These are phyloP conservation scores for Phasia obesa DNA, from an alignment of 2,888 invertebrate species.

Conservation along the genomic window DNA sequence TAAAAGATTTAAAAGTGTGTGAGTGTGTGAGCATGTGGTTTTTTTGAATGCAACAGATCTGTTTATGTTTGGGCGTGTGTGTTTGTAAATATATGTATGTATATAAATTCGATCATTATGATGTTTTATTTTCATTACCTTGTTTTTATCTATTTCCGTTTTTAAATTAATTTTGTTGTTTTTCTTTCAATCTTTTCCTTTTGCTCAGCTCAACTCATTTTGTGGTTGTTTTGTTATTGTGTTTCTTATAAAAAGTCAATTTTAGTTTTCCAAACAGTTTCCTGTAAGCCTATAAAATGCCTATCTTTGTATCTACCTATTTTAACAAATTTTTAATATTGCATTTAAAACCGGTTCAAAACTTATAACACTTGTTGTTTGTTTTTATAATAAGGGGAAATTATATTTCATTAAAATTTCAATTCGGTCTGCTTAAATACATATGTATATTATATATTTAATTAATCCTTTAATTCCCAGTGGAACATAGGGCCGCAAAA, in stretches of 20 bases:
- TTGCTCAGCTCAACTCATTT: conserved; percentile 32
- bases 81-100: conserved; percentile 30
- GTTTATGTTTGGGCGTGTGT: conserved; percentile 40
- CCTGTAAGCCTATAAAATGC: conserved; percentile 54
- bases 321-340: background rate
- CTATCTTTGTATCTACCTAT: background rate
- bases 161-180: conserved; percentile 54
- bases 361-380: conserved; percentile 13
- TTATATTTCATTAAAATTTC: too few relatives aligned
- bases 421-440: too few relatives aligned
- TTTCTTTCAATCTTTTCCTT: conserved; percentile 2
- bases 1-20: conserved; percentile 27
- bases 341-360: conserved; percentile 28
- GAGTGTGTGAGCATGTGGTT: background rate
- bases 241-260: conserved; percentile 17
- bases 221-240: conserved; percentile 27
- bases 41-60: conserved; percentile 12
- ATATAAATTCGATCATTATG: conserved; percentile 42
- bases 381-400: too few relatives aligned
- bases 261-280: conserved; percentile 48
- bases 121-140: conserved; percentile 57
- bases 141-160: conserved; percentile 71
- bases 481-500: too few relatives aligned
- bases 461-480: too few relatives aligned
- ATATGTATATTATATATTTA: too few relatives aligned